Evolutionary conservation across 2,113 vertebrate genomes (phyloP).

Genomic region (Lynx canadensis): DNA sequence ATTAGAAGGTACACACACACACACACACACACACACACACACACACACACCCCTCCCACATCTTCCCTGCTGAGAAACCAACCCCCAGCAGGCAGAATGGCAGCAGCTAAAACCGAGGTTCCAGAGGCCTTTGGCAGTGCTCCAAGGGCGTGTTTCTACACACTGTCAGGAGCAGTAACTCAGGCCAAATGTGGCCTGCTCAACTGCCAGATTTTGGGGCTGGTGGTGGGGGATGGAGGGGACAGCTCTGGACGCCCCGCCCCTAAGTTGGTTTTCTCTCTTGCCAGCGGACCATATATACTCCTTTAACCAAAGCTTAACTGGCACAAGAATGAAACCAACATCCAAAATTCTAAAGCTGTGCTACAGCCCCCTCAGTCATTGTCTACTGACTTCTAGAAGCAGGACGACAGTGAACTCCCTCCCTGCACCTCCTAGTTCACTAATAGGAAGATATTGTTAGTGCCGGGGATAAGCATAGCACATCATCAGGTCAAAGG

Average conservation of each 20-base stretch:
- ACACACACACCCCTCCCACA: background rate
- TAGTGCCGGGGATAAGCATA: background rate
- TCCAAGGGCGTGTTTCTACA: background rate
- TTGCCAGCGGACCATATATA: background rate
- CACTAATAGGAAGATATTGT: background rate
- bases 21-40: background rate
- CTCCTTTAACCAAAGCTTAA: background rate
- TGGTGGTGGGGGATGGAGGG: background rate
- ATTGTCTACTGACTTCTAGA: background rate
- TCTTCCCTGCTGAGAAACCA: background rate
- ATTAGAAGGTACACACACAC: background rate
- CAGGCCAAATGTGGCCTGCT: background rate
- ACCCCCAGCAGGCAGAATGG: background rate
- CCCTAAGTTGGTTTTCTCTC: too few species aligned
- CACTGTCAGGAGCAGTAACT: background rate
- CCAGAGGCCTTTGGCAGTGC: background rate
- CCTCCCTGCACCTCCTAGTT: background rate
- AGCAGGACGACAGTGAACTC: background rate
- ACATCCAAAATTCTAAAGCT: background rate
- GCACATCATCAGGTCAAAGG: background rate
- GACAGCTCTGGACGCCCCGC: background rate
- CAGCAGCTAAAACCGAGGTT: background rate
- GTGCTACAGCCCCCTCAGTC: background rate
- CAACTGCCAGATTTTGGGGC: background rate
- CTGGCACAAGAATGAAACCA: background rate